Percentiles rank a stretch among this genome's conserved stretches.
These are phyloP conservation scores for Hexactinellida sp. DNA, from an alignment of 37 sponge, comb jelly and placozoan species.

Conservation along the genomic window DNA sequence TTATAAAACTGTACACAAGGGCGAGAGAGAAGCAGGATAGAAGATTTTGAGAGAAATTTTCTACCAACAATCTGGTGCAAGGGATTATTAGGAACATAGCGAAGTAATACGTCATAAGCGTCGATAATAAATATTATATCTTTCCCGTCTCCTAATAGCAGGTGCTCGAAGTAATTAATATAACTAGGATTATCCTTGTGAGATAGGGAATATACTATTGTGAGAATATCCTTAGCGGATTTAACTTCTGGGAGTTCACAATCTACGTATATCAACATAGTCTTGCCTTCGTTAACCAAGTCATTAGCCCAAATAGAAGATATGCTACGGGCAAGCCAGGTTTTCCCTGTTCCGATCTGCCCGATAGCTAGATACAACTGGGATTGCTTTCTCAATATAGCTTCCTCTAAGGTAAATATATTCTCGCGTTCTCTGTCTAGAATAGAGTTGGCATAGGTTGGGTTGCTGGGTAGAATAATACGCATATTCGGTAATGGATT, in stretches of 20 bases:
- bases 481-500: background rate
- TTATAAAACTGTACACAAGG: background rate
- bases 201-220: background rate
- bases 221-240: background rate
- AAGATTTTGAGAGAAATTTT: background rate
- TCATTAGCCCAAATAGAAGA: background rate
- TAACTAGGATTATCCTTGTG: background rate
- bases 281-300: background rate
- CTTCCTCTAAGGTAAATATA: background rate
- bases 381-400: background rate
- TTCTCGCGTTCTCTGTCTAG: background rate
- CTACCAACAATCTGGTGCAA: background rate
- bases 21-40: background rate
- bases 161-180: background rate
- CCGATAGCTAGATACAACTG: background rate
- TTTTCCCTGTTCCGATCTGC: conserved; percentile 13
- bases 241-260: background rate
- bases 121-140: background rate
- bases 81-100: background rate
- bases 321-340: background rate
- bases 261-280: background rate
- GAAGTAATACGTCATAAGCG: background rate
- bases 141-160: background rate
- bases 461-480: background rate
- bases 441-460: background rate